Evolutionary conservation across 2,888 invertebrate genomes (phyloP), one percentile per base, ranked within the genome.

Genomic region (Therioaphis trifolii): DNA sequence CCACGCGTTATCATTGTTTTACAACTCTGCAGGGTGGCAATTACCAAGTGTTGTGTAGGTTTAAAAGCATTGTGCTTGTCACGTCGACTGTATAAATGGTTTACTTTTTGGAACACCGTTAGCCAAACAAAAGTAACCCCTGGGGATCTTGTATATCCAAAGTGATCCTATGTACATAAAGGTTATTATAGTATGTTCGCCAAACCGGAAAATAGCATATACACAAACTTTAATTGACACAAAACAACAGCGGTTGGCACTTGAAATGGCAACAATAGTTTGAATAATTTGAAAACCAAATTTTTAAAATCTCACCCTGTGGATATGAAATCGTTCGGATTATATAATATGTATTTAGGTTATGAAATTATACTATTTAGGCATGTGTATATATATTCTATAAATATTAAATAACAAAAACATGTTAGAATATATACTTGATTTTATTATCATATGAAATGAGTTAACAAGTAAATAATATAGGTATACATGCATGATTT

Each of bases 11-110:
- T 69, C 58, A 80, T 80, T 80, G 80, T 80, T 80, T 80, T 80
- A 80, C 29, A 18, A 27, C 80, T 69, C 80, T 29, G 63, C 80
- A 49, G 80, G 80, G 72, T 63, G 72, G 71, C 80, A 71, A 71
- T 80, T 82, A 72, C 80, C 46, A n/a, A 61, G 79, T 71, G 79
- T 79, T n/a, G 35, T 46, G 61, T 46, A 46, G 58, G 52, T 18
- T 35, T 14, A 29, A 15, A 15, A 11, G 46, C 80, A 82, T 82
- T 82, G 80, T 82, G 27, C 35, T 72, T 49, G 80, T 61, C 80
- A 82, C 72, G 80, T 82, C 58, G 61, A 18, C 80, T 21, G 80
- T 72, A 21, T 82, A 82, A 82, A 82, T 35, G 72, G 80, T 72
- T 72, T 82, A 72, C 72, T 63, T 72, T 72, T 46, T 61, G 24